phyloP scores from a whole-genome alignment of 37 sponge, comb jelly and placozoan genomes.

The Crambe crambe region DNA sequence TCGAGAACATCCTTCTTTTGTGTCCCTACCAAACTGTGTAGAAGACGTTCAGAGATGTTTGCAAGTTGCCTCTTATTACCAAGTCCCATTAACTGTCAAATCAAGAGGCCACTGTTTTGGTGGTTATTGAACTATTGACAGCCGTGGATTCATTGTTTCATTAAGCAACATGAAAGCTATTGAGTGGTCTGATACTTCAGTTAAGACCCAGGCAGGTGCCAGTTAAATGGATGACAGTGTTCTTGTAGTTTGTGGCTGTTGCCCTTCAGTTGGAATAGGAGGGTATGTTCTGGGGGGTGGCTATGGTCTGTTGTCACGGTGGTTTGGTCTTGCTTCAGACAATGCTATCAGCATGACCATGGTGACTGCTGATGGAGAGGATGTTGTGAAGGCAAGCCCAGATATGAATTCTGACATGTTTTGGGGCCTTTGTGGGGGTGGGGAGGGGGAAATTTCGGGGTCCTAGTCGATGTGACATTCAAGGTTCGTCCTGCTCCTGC shows the following conservation, averaged over 20 bases:
- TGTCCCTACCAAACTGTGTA: slow-evolving; percentile 18
- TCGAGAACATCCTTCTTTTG: slow-evolving; percentile 31
- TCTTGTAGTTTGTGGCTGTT: slow-evolving; percentile 26
- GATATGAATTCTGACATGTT: slow-evolving; percentile 51
- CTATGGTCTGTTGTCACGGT: slow-evolving; percentile 36
- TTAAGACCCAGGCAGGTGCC: slow-evolving; percentile 26
- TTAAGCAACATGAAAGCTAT: not conserved
- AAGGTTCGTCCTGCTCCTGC: not conserved
- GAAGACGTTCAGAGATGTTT: slow-evolving; percentile 27
- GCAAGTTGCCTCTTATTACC: not conserved
- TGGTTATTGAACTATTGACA: slow-evolving; percentile 39
- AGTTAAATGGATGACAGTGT: not conserved
- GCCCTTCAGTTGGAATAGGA: slow-evolving; percentile 31
- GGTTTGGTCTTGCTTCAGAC: slow-evolving; percentile 46
- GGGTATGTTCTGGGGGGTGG: slow-evolving; percentile 44
- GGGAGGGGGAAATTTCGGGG: slow-evolving; percentile 73
- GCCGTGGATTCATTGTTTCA: slow-evolving; percentile 36
- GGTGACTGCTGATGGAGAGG: slow-evolving; percentile 51
- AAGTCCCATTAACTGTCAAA: slow-evolving; percentile 5
- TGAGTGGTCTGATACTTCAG: not conserved
- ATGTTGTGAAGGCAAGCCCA: slow-evolving; percentile 27
- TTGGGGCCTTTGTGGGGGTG: slow-evolving; percentile 64
- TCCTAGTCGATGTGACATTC: slow-evolving; percentile 9
- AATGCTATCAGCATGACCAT: slow-evolving; percentile 27
- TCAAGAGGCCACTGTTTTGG: slow-evolving; percentile 31